Base-by-base conservation (phyloP, 1,140 invertebrate genomes). In the Saccostrea echinata region DNA sequence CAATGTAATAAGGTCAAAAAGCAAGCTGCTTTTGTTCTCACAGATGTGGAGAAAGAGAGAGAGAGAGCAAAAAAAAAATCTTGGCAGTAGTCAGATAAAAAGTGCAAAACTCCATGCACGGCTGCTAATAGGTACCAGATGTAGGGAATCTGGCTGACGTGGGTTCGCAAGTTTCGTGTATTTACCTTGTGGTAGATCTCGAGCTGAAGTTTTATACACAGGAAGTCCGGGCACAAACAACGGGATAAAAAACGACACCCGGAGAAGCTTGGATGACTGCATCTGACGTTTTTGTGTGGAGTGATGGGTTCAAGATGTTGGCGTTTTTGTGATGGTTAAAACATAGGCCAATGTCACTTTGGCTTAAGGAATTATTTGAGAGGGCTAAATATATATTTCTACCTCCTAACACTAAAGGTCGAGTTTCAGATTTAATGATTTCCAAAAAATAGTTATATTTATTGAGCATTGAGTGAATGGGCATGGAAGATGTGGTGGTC, bases 261-360 rank as follows among this genome's bases (percentile, higher is more conserved):
- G 27, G 13, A 27, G 24, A 30, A 76, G 27, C 2, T 18, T 3
- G 30, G 27, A 76, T 11, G 68, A 76, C 24, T 76, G 68, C 16
- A 6, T 76, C 55, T 61, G 55, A 21, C 55, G 18, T 61, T 61
- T 57, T 61, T 61, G 1, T 18, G 24, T 11, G 6, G 27, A 33
- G 27, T 76, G 68, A 76, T 76, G 68, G 27, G 13, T 76, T 76
- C 68, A 76, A 76, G 68, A 76, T 76, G 68, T 76, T 76, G 1
- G 43, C 6, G 43, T 76, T 16, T 33, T 12, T 76, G 27, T 27
- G 13, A 27, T 76, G 16, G 16, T 61, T 3, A 61, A n/a, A 57
- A 57, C 13, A 4, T 16, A 18, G 55, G 55, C 16, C 27, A 33
- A 76, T 76, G 68, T 76, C 68, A 76, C 68, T 33, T 4, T 30